phyloP scores from a whole-genome alignment of 2,797 vertebrate species.

The Sebastes flavidus region DNA sequence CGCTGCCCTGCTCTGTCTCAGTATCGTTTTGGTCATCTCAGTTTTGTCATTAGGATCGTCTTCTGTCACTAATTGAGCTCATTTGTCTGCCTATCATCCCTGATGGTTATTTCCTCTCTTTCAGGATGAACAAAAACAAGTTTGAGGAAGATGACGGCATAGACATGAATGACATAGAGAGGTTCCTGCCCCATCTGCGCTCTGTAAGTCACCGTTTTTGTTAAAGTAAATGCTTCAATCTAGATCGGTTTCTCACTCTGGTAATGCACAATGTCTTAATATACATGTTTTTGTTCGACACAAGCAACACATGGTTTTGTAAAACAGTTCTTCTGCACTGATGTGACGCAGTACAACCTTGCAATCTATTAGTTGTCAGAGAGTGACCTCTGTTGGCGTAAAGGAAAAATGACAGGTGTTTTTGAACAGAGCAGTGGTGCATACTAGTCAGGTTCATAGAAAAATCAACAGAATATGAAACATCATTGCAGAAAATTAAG shows the following conservation, averaged over 20 bases:
- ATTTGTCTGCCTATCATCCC: neutral
- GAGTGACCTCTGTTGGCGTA: slow-evolving; percentile 54
- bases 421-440: neutral
- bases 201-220: slow-evolving; percentile 82
- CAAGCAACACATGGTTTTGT: neutral
- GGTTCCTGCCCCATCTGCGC: slow-evolving; percentile 90
- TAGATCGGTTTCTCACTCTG: neutral
- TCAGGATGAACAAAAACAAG: slow-evolving; percentile 91
- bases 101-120: neutral
- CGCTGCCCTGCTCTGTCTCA: neutral
- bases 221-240: neutral
- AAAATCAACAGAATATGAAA: neutral
- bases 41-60: neutral
- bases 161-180: slow-evolving; percentile 95
- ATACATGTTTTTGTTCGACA: neutral
- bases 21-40: neutral
- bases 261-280: neutral
- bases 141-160: slow-evolving; percentile 91
- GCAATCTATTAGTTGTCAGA: slow-evolving; percentile 3
- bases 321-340: neutral
- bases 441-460: neutral
- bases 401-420: neutral
- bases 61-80: neutral
- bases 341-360: neutral
- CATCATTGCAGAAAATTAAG: neutral